Evolutionary conservation across 2,113 vertebrate genomes (phyloP).

Genomic region (Lathamus discolor): DNA sequence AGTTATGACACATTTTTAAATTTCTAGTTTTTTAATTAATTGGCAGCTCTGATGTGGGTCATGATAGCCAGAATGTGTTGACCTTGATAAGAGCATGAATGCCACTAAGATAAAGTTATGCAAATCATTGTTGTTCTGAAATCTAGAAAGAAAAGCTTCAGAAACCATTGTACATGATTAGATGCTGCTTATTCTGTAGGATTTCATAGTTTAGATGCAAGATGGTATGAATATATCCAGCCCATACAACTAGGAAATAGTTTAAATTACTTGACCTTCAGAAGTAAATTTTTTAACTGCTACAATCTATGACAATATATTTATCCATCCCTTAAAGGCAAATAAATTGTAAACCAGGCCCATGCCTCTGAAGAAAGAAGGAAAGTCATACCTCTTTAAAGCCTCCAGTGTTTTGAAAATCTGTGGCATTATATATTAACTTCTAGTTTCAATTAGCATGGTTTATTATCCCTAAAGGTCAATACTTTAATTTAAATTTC

Average conservation of each 20-base stretch:
- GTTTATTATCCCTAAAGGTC: conserved; percentile 32
- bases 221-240: background rate
- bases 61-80: background rate
- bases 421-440: background rate
- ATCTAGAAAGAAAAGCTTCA: background rate
- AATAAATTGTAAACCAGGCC: background rate
- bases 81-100: background rate
- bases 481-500: background rate
- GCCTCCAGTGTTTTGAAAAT: background rate
- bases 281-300: background rate
- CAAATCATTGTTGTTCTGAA: background rate
- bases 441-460: background rate
- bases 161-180: background rate
- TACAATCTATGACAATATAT: background rate
- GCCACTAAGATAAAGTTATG: background rate
- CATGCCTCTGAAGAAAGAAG: background rate
- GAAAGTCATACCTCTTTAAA: background rate
- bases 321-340: background rate
- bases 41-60: background rate
- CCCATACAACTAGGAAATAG: background rate
- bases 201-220: background rate
- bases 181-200: background rate
- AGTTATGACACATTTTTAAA: background rate
- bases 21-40: background rate
- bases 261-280: background rate